Evolutionary conservation across 37 sponge, comb jelly and placozoan genomes (phyloP), one percentile per base, ranked within the genome.

Genomic region (Tethya wilhelma): DNA sequence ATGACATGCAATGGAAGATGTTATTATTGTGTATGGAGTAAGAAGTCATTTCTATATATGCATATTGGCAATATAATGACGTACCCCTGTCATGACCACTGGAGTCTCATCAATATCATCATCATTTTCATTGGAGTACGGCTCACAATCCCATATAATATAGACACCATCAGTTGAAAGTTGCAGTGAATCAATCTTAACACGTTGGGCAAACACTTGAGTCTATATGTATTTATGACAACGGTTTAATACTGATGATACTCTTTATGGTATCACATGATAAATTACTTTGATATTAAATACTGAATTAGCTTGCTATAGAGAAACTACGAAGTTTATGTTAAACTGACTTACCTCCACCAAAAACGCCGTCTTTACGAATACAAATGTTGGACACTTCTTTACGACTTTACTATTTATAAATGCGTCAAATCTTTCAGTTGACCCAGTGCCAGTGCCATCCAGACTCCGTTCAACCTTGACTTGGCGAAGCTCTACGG

Each of bases 401-500:
- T 63, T 64, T 23, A 44, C 17, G 19, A 4, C 20, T 25, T 59
- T 44, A 32, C 25, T 58, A 11, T 44, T 34, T 9, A 77, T 59
- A 32, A 77, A 77, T 20, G 46, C 9, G 30, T 77, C 78, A 32
- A 38, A 59, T 3, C 53, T 9, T 14, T 49, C 53, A 49, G 9
- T 60, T n/a, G n/a, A n/a, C n/a, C n/a, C n/a, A 25, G 25, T 39
- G 2, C 22, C 78, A 6, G 1, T 7, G 19, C 30, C 25, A 7
- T 32, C 22, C 14, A 2, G 22, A 25, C 3, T 4, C 22, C 4
- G 12, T 3, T 4, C 58, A 39, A 62, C 38, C 31, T 63, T 59
- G 23, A 77, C 42, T 14, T 33, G 63, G 12, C 64, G n/a, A 20
- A 77, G 64, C n/a, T 59, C 65, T 1, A 77, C 42, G n/a, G 64